Conservation (phyloP, 2,797 vertebrate species). For the Myripristis jacobus region DNA sequence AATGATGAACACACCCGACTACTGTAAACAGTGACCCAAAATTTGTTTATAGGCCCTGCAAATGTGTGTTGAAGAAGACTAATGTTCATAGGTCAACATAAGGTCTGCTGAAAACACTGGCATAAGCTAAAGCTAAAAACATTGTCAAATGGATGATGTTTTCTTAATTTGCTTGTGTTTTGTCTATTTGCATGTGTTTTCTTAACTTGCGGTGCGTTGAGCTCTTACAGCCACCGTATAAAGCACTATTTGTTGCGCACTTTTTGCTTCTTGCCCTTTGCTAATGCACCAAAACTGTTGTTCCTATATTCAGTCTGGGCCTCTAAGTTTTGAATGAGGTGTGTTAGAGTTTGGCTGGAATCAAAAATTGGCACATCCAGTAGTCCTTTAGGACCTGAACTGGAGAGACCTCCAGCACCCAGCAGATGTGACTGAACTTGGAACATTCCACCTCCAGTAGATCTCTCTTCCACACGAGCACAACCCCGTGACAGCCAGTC, state of each 20-base stretch:
- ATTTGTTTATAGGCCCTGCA: too few relatives aligned
- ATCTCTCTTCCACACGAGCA: constrained; percentile 24
- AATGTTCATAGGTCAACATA: too few relatives aligned
- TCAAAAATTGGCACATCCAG: constrained; percentile 44
- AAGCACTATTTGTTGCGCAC: constrained; percentile 44
- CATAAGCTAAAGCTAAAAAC: too few relatives aligned
- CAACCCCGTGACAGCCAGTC: constrained; percentile 17
- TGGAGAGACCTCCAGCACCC: constrained; percentile 5
- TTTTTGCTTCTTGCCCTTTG: constrained; percentile 47
- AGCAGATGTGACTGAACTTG: constrained; percentile 22
- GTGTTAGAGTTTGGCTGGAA: constrained; percentile 2
- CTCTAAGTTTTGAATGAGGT: background rate
- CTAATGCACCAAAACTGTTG: background rate
- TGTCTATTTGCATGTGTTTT: too few relatives aligned
- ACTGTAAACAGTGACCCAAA: too few relatives aligned
- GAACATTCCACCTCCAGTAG: constrained; percentile 22
- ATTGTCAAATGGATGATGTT: too few relatives aligned
- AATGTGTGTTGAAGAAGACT: too few relatives aligned
- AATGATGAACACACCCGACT: too few relatives aligned
- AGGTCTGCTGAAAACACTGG: too few relatives aligned
- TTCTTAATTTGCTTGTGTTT: too few relatives aligned
- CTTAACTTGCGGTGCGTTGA: too few relatives aligned
- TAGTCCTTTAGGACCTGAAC: constrained; percentile 38
- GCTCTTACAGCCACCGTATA: too few relatives aligned
- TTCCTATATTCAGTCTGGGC: background rate